These are phyloP conservation scores for Gibbula magus DNA, from an alignment of 2,888 invertebrate genomes.

Conservation along the genomic window DNA sequence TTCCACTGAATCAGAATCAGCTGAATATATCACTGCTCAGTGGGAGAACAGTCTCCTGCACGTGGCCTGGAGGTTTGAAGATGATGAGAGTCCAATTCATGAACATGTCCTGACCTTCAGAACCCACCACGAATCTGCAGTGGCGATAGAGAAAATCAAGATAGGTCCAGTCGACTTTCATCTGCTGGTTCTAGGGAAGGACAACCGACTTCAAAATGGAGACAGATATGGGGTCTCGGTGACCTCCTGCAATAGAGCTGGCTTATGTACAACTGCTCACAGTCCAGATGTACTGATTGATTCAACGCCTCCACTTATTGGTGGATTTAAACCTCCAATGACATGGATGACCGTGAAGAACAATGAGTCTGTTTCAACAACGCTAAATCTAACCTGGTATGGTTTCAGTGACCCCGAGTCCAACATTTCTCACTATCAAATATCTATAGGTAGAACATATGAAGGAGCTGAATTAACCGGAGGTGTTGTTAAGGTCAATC, in stretches of 20 bases:
- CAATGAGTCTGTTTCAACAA: background rate
- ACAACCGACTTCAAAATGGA: slow-evolving; percentile 32
- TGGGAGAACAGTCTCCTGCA: slow-evolving; percentile 46
- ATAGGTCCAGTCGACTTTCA: slow-evolving; percentile 34
- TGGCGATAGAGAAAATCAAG: slow-evolving; percentile 36
- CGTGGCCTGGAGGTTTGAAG: slow-evolving; percentile 37
- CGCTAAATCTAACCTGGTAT: background rate
- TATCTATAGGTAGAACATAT: slow-evolving; percentile 6
- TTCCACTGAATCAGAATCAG: background rate
- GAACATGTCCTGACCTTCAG: slow-evolving; percentile 34
- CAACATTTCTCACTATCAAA: background rate
- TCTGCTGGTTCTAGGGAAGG: slow-evolving; percentile 31
- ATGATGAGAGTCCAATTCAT: slow-evolving; percentile 41
- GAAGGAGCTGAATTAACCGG: background rate
- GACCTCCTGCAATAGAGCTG: slow-evolving; percentile 25
- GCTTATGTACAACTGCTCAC: slow-evolving; percentile 15
- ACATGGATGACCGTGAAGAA: slow-evolving; percentile 12
- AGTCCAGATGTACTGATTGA: slow-evolving; percentile 19
- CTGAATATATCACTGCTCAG: background rate
- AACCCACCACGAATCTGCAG: slow-evolving; percentile 44
- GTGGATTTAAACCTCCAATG: slow-evolving; percentile 48
- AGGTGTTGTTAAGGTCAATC: background rate
- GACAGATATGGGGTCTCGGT: slow-evolving; percentile 4
- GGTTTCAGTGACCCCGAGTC: slow-evolving; percentile 15
- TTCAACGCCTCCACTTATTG: slow-evolving; percentile 27